Evolutionary conservation across 2,888 invertebrate species (phyloP).

Genomic region (Drosophila buzzatii): DNA sequence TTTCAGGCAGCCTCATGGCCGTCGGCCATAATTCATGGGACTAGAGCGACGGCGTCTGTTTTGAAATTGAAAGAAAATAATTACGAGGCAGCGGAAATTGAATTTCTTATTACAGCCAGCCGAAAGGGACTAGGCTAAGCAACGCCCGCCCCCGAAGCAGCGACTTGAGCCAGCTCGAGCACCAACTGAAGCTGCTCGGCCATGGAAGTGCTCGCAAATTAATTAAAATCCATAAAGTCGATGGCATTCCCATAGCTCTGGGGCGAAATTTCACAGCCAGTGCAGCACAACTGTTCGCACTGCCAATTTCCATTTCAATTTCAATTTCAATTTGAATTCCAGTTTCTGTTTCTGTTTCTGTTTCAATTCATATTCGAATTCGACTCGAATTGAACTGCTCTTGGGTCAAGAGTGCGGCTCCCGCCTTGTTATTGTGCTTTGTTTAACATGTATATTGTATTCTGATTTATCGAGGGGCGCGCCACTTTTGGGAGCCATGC

Average conservation of each 20-base stretch:
- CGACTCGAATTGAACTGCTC: slow-evolving; percentile 25
- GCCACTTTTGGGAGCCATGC: slow-evolving; percentile 48
- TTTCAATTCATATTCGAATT: slow-evolving; percentile 15
- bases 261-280: slow-evolving; percentile 44
- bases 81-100: slow-evolving; percentile 79
- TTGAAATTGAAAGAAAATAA: slow-evolving; percentile 81
- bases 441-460: slow-evolving; percentile 62
- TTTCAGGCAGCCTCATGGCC: slow-evolving; percentile 50
- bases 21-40: slow-evolving; percentile 70
- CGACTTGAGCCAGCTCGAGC: slow-evolving; percentile 13
- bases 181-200: slow-evolving; percentile 3
- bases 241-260: slow-evolving; percentile 23
- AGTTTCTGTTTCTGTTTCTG: background rate
- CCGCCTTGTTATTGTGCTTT: slow-evolving; percentile 13
- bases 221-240: slow-evolving; percentile 76
- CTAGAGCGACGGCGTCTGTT: slow-evolving; percentile 63
- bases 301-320: slow-evolving; percentile 29
- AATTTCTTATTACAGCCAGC: slow-evolving; percentile 76
- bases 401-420: slow-evolving; percentile 57
- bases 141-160: slow-evolving; percentile 6
- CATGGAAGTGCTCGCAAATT: slow-evolving; percentile 64
- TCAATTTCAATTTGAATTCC: slow-evolving; percentile 15
- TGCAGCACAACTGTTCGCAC: slow-evolving; percentile 22
- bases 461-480: slow-evolving; percentile 73
- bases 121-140: slow-evolving; percentile 16